Conservation (phyloP, 2,113 vertebrate species). For the Syngnathus typhle region DNA sequence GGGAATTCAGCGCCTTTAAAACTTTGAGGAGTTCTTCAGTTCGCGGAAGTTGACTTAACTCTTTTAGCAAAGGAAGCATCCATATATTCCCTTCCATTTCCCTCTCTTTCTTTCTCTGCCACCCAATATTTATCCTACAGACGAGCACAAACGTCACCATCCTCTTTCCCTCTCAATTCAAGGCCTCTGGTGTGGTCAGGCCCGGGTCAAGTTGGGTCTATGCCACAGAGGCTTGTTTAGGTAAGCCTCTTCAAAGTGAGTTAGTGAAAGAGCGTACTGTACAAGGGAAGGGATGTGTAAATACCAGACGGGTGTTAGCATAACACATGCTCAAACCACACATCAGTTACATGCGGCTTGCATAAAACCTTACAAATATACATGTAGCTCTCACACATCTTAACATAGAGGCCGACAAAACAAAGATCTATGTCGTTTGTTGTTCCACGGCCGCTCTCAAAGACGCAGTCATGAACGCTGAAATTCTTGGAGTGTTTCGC, state of each 20-base stretch:
- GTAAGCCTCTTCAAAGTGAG: slow-evolving; percentile 60
- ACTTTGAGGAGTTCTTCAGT: slow-evolving; percentile 4
- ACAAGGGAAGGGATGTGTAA: slow-evolving; percentile 49
- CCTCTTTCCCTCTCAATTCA: slow-evolving; percentile 28
- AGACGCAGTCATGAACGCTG: slow-evolving; percentile 26
- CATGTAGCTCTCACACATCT: slow-evolving; percentile 8
- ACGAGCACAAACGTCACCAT: slow-evolving; percentile 11
- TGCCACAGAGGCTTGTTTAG: slow-evolving; percentile 53
- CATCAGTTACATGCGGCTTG: slow-evolving; percentile 18
- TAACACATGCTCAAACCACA: slow-evolving; percentile 39
- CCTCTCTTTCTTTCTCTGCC: background rate
- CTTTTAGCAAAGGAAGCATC: slow-evolving; percentile 25
- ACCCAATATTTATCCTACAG: slow-evolving; percentile 27
- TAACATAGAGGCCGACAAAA: background rate
- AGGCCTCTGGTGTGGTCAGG: slow-evolving; percentile 50
- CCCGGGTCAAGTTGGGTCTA: slow-evolving; percentile 30
- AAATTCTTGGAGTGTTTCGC: slow-evolving; percentile 37
- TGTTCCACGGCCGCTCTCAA: background rate
- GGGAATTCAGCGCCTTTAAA: no score
- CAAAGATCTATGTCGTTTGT: slow-evolving; percentile 8
- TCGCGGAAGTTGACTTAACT: slow-evolving; percentile 46
- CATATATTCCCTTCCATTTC: slow-evolving; percentile 15
- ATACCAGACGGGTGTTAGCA: slow-evolving; percentile 54
- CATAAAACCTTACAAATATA: slow-evolving; percentile 30
- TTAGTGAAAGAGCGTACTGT: slow-evolving; percentile 56